Evolutionary conservation across 2,888 invertebrate genomes (phyloP), one percentile per base, ranked within the genome.

Genomic region (Drosophila prostipennis): DNA sequence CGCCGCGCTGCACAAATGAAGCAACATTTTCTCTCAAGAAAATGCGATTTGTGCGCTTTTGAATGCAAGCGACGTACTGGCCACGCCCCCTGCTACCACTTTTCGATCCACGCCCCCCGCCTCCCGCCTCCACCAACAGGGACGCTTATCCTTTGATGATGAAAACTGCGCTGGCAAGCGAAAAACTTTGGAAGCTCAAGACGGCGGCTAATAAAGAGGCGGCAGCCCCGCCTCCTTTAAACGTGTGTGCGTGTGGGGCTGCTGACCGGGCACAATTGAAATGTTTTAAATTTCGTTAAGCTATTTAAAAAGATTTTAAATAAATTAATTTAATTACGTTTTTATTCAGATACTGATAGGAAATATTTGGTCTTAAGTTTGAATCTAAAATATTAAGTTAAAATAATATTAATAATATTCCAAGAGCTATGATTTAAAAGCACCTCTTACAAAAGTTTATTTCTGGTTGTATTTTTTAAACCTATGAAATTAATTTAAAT

Each of bases 21-120:
- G 86, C 86, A 80, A 87, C 86, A 87, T 85, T 87, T 87, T 85
- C 85, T 72, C 68, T 76, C 74, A 71, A 78, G 77, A 87, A 84
- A 84, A 87, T 84, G 87, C 88, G 83, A 85, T 85, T 85, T 85
- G 86, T 82, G 83, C 83, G 87, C 86, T 85, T 85, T 85, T 85
- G 76, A 84, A 85, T 82, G 87, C 87, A 80, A 69, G 74, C 75
- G 59, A 65, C 80, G 87, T 87, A 78, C 72, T 61, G 51, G 52
- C 61, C 70, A 67, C 59, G 43, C 65, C 71, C 36, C 48, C 26
- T 37, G 43, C 45, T 10, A 23, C 46, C 58, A 37, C 32, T 23
- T 32, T 34, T 36, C 16, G 2, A 23, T 36, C n/a, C n/a, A n/a
- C n/a, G n/a, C n/a, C n/a, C n/a, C n/a, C n/a, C n/a, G n/a, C n/a